A percentile compares a stretch with the other conserved stretches of the same genome.
Conservation (phyloP, 2,888 invertebrate species). For the Aquatica leii region DNA sequence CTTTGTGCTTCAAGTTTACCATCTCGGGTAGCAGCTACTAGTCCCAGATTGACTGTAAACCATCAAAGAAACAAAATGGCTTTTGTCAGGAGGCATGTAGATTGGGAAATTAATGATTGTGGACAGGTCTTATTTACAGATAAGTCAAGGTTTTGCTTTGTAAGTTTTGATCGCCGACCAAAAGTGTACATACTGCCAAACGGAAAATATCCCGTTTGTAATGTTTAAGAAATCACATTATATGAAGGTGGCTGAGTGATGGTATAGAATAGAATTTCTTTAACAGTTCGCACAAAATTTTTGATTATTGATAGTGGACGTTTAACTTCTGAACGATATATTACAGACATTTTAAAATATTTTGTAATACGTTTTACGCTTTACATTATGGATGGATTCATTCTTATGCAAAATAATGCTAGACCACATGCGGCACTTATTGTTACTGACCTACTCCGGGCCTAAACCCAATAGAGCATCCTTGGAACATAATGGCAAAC, state of each 20-base stretch:
- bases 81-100: not conserved
- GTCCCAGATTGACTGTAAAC: not conserved
- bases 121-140: not conserved
- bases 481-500: not conserved
- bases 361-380: not conserved
- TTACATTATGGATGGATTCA: not conserved
- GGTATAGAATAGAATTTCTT: slow-evolving; percentile 4
- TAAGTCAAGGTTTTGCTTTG: not conserved
- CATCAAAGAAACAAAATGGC: not conserved
- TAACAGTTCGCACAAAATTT: not conserved
- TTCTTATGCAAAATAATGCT: slow-evolving; percentile 1
- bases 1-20: not conserved
- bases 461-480: not conserved
- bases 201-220: not conserved
- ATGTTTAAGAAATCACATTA: not conserved
- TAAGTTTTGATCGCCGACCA: not conserved
- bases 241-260: not conserved
- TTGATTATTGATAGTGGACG: not conserved
- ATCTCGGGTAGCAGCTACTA: not conserved
- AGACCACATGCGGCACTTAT: not conserved
- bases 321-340: not conserved
- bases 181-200: not conserved
- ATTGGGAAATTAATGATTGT: not conserved
- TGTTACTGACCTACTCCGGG: not conserved
- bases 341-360: not conserved